phyloP scores from a whole-genome alignment of 2,113 vertebrate genomes.

The Bubo bubo region DNA sequence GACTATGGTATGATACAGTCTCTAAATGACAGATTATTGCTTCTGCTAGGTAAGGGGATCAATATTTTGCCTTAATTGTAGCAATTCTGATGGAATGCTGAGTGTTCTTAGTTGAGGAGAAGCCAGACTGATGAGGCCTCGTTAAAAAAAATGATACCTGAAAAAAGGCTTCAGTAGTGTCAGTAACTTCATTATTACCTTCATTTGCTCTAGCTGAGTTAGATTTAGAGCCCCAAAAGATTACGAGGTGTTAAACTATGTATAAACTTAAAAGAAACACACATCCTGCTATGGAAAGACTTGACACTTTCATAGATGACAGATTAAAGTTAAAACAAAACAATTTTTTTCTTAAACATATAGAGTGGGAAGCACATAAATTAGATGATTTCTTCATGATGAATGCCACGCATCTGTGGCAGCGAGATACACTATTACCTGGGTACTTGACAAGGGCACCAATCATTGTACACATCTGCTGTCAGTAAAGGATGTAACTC shows the following conservation, averaged over 20 bases:
- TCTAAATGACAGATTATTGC: not conserved
- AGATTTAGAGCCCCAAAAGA: not conserved
- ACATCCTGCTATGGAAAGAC: not conserved
- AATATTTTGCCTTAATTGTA: not conserved
- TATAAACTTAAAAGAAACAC: not conserved
- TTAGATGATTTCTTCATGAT: not conserved
- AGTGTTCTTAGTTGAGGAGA: not conserved
- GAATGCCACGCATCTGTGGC: not conserved
- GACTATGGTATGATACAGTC: not conserved
- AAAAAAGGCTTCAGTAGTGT: not conserved
- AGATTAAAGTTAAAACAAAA: not conserved
- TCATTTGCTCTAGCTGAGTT: not conserved
- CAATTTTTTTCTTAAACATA: accelerated
- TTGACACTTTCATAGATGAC: not conserved
- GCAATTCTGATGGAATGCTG: not conserved
- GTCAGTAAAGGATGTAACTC: not conserved
- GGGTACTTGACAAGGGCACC: not conserved
- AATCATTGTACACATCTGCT: not conserved
- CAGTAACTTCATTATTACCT: not conserved
- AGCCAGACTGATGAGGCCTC: not conserved
- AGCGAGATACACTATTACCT: not conserved
- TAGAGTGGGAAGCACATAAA: not conserved
- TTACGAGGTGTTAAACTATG: not conserved
- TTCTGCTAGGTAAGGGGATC: not conserved
- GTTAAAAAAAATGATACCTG: not conserved